A percentile compares a stretch with the other conserved stretches of the same genome.
phyloP scores from a whole-genome alignment of 2,888 invertebrate genomes.

The Mythimna albipuncta region DNA sequence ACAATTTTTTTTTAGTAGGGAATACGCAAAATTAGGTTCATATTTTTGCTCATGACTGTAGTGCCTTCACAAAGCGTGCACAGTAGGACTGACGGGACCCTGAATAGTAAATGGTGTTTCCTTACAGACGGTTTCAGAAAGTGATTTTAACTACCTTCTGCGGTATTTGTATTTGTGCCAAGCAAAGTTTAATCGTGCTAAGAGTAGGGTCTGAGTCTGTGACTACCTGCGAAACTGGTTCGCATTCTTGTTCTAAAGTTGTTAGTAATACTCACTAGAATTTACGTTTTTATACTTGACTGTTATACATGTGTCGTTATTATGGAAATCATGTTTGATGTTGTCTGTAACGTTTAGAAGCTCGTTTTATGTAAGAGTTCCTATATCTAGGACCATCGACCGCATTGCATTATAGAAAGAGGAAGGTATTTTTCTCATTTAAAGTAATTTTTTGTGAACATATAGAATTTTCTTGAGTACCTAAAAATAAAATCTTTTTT shows the following conservation, averaged over 20 bases:
- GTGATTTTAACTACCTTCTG: neutral
- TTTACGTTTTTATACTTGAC: neutral
- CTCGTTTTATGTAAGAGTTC: neutral
- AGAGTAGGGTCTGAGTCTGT: conserved; percentile 1
- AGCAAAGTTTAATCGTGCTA: neutral
- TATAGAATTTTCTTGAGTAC: neutral
- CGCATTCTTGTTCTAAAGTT: conserved; percentile 3
- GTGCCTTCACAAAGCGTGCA: neutral
- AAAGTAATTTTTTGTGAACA: neutral
- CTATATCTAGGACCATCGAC: too few relatives aligned
- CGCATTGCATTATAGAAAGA: neutral
- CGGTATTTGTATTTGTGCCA: neutral
- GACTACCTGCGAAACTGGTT: conserved; percentile 30
- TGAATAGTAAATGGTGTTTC: neutral
- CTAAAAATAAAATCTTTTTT: neutral
- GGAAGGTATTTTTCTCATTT: neutral
- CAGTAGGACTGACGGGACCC: neutral
- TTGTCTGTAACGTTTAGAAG: neutral
- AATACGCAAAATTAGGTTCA: neutral
- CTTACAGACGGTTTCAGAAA: neutral
- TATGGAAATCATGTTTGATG: conserved; percentile 3
- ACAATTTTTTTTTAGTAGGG: neutral
- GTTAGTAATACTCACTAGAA: conserved; percentile 14
- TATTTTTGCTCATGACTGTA: neutral
- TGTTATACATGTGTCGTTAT: neutral